Evolutionary conservation across 2,797 vertebrate genomes (phyloP).

Genomic region (Arvicola amphibius): DNA sequence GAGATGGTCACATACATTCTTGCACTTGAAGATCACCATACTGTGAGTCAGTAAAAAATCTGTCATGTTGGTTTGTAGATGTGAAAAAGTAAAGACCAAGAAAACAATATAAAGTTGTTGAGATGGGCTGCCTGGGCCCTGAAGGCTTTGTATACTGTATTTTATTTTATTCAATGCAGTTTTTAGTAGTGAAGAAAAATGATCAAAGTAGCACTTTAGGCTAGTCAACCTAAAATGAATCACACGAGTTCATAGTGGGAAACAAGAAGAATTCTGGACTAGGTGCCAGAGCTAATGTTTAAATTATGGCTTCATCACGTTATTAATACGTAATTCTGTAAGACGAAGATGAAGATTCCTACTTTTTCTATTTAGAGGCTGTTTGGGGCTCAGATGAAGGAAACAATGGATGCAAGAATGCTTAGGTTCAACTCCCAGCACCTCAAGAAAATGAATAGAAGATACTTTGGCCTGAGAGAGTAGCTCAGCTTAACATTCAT

Average conservation of each 20-base stretch:
- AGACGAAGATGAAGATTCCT: conserved; percentile 23
- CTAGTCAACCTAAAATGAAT: conserved; percentile 12
- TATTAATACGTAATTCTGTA: not conserved
- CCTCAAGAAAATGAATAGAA: not conserved
- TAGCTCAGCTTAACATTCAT: not conserved
- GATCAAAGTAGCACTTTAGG: conserved; percentile 20
- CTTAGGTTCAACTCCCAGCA: not conserved
- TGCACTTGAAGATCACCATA: conserved; percentile 48
- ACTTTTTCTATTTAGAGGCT: conserved; percentile 37
- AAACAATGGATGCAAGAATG: conserved; percentile 30
- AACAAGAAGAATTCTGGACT: conserved; percentile 8
- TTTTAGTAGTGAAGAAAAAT: conserved; percentile 11
- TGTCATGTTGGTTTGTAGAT: conserved; percentile 39
- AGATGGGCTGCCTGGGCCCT: not conserved
- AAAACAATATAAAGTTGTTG: conserved; percentile 30
- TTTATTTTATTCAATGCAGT: conserved; percentile 2
- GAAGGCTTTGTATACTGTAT: not conserved
- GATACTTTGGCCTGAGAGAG: not conserved
- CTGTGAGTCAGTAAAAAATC: not conserved
- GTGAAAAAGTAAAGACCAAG: conserved; percentile 31
- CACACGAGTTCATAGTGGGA: not conserved
- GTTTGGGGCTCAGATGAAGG: not conserved
- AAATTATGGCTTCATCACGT: conserved; percentile 1
- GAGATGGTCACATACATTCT: not conserved
- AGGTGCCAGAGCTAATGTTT: not conserved